These are phyloP conservation scores for Sceloporus undulatus DNA, from an alignment of 2,113 vertebrate species.

Conservation along the genomic window DNA sequence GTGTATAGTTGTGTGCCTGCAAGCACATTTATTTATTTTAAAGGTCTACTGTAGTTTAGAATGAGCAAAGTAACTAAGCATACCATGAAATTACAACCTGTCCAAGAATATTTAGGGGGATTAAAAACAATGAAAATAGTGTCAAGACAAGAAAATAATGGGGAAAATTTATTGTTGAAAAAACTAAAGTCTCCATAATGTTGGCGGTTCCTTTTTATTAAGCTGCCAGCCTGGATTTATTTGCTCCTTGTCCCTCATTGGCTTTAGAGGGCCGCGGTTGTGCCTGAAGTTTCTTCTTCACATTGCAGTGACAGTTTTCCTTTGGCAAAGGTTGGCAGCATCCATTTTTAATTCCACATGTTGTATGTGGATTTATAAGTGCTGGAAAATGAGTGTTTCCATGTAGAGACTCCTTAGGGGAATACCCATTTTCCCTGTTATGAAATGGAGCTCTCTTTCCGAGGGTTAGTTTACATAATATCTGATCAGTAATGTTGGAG, in stretches of 20 bases:
- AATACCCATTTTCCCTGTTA: slow-evolving; percentile 35
- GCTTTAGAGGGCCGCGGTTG: not conserved
- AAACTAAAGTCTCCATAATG: not conserved
- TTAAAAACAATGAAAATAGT: not conserved
- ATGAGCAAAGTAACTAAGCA: not conserved
- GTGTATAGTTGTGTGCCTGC: not conserved
- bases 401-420: slow-evolving; percentile 44
- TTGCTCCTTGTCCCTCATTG: too few species aligned
- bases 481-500: slow-evolving; percentile 35
- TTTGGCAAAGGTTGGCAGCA: slow-evolving; percentile 32
- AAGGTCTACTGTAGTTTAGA: not conserved
- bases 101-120: too few species aligned
- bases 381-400: slow-evolving; percentile 48
- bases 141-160: too few species aligned
- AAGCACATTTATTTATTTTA: not conserved
- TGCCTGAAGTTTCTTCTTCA: not conserved
- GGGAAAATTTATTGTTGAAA: not conserved
- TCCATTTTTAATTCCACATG: slow-evolving; percentile 46
- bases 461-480: slow-evolving; percentile 55
- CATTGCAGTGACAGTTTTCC: slow-evolving; percentile 4
- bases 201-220: too few species aligned
- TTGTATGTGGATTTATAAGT: slow-evolving; percentile 38
- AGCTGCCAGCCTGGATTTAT: not conserved
- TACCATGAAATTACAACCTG: not conserved
- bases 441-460: slow-evolving; percentile 27